A percentile compares a stretch with the other conserved stretches of the same genome.
phyloP scores from a whole-genome alignment of 2,113 vertebrate species.

The Engystomops pustulosus region DNA sequence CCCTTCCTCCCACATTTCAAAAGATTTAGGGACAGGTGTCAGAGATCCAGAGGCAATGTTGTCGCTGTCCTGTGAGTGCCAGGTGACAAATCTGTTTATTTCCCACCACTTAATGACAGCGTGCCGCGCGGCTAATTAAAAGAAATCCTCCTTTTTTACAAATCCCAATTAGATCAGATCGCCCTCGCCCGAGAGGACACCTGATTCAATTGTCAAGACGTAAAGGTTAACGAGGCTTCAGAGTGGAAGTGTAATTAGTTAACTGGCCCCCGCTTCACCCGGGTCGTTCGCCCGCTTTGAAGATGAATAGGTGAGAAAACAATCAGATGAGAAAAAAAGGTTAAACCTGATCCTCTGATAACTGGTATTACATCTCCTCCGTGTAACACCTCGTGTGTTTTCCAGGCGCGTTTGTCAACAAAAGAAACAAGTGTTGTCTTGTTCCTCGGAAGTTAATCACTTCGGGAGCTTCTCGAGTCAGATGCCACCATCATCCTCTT shows the following conservation, averaged over 20 bases:
- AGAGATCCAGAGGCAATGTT: conserved; percentile 64
- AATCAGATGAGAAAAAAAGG: conserved; percentile 42
- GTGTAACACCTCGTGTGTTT: conserved; percentile 26
- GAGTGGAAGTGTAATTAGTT: conserved; percentile 66
- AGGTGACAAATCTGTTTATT: conserved; percentile 67
- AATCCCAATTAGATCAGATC: conserved; percentile 71
- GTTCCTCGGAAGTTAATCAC: background rate
- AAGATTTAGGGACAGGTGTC: conserved; percentile 51
- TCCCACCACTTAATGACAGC: conserved; percentile 70
- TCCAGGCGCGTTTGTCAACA: conserved; percentile 26
- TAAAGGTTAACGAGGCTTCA: conserved; percentile 62
- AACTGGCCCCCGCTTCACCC: background rate
- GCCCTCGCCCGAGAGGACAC: conserved; percentile 68
- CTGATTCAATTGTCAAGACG: conserved; percentile 73
- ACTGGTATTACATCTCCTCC: background rate
- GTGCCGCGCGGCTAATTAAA: conserved; percentile 73
- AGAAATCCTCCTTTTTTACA: conserved; percentile 71
- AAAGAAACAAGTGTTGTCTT: conserved; percentile 16
- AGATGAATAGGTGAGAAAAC: conserved; percentile 45
- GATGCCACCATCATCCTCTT: background rate
- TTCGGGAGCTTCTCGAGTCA: background rate
- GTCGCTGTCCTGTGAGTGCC: conserved; percentile 57
- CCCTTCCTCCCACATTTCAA: background rate
- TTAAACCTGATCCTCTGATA: conserved; percentile 21
- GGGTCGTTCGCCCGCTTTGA: conserved; percentile 39